A percentile compares a stretch with the other conserved stretches of the same genome.
phyloP scores from a whole-genome alignment of 2,797 vertebrate species.

The Mastacembelus armatus region DNA sequence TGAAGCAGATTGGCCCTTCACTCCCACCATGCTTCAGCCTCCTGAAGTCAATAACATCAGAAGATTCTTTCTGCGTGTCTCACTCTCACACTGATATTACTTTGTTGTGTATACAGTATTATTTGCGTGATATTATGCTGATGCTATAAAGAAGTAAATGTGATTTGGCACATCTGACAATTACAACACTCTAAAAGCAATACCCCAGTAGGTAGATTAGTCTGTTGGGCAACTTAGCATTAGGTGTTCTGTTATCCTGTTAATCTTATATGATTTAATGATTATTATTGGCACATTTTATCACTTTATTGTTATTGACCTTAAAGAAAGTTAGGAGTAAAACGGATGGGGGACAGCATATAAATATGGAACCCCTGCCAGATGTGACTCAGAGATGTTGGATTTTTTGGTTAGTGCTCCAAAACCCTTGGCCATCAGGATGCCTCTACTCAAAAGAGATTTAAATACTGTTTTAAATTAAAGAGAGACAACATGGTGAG shows the following conservation, averaged over 20 bases:
- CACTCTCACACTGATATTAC: conserved; percentile 30
- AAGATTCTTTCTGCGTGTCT: conserved; percentile 30
- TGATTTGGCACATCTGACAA: conserved; percentile 7
- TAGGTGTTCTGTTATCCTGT: no score
- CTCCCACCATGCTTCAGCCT: conserved; percentile 61
- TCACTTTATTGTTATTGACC: no score
- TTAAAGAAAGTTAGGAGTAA: no score
- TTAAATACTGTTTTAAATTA: no score
- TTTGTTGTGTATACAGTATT: conserved; percentile 32
- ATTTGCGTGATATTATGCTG: conserved; percentile 32
- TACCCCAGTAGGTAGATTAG: background rate
- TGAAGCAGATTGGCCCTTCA: conserved; percentile 48
- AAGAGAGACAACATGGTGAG: no score
- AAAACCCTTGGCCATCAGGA: no score
- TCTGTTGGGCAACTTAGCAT: background rate
- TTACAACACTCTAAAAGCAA: background rate
- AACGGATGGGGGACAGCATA: no score
- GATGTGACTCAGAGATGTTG: background rate
- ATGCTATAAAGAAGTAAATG: conserved; percentile 30
- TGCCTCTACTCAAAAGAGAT: background rate
- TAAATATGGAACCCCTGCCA: background rate
- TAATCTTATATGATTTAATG: no score
- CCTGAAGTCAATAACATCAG: conserved; percentile 66
- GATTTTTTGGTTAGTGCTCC: background rate
- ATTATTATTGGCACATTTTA: no score